These are phyloP conservation scores for Epizoanthus ramosus DNA, from an alignment of 92 coral and sea anemone genomes.

Conservation along the genomic window DNA sequence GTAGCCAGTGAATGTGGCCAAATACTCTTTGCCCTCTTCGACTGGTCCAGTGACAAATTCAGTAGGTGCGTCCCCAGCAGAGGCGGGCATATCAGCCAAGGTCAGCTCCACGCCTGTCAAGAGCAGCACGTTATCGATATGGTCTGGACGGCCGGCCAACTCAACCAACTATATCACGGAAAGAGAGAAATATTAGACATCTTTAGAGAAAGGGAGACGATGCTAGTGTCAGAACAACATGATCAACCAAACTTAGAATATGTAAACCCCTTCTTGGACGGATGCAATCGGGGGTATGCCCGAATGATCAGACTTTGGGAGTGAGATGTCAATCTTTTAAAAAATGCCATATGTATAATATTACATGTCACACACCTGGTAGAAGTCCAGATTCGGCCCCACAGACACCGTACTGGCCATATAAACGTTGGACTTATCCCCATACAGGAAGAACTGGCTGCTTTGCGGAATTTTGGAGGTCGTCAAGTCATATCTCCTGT, in stretches of 20 bases:
- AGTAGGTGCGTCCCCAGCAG: neutral
- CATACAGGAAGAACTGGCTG: slow-evolving; percentile 51
- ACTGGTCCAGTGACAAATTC: slow-evolving; percentile 37
- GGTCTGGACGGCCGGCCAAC: slow-evolving; percentile 34
- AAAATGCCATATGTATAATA: too few relatives aligned
- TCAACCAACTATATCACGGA: slow-evolving; percentile 25
- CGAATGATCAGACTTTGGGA: too few relatives aligned
- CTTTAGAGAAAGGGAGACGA: too few relatives aligned
- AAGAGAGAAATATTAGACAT: too few relatives aligned
- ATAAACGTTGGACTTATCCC: slow-evolving; percentile 40
- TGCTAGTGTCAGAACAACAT: too few relatives aligned
- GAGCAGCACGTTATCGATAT: slow-evolving; percentile 35
- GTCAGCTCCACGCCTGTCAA: slow-evolving; percentile 48
- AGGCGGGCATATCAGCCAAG: slow-evolving; percentile 21
- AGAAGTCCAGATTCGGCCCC: slow-evolving; percentile 42
- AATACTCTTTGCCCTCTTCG: slow-evolving; percentile 36
- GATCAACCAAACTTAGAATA: too few relatives aligned
- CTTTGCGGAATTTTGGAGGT: slow-evolving; percentile 1
- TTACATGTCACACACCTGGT: slow-evolving; percentile 28
- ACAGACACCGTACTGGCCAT: slow-evolving; percentile 31
- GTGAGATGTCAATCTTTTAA: too few relatives aligned
- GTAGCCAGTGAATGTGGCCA: slow-evolving; percentile 35
- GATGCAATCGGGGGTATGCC: too few relatives aligned
- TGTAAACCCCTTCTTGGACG: too few relatives aligned
- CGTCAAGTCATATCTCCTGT: slow-evolving; percentile 33